Conservation (phyloP, 2,797 vertebrate species). For the Gouania willdenowi region DNA sequence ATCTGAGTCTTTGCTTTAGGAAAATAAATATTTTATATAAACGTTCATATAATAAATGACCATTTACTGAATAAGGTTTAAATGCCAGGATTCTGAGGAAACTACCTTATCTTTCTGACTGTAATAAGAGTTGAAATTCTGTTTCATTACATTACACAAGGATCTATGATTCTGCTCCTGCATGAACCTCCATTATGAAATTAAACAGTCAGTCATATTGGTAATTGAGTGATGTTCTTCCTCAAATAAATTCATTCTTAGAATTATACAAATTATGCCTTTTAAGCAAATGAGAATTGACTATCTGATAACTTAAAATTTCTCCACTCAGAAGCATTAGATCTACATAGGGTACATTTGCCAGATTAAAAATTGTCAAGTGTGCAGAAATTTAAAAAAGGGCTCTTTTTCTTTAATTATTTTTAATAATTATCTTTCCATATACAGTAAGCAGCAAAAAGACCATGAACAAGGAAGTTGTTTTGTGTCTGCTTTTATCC, state of each 20-base stretch:
- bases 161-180: conserved; percentile 2
- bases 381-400: no score
- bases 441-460: no score
- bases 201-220: conserved; percentile 18
- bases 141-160: neutral
- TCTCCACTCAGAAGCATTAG: conserved; percentile 2
- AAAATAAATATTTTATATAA: no score
- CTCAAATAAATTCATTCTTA: conserved; percentile 10
- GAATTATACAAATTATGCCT: conserved; percentile 19
- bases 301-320: conserved; percentile 22
- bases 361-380: no score
- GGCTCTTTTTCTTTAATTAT: no score
- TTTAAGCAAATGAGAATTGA: conserved; percentile 45
- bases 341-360: no score
- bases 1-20: no score
- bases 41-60: no score
- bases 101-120: conserved; percentile 1
- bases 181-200: conserved; percentile 18
- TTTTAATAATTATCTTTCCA: no score
- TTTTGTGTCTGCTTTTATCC: neutral
- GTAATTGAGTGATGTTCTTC: conserved; percentile 29
- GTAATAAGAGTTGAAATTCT: conserved; percentile 16
- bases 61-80: no score
- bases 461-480: neutral
- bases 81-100: no score